Base-by-base conservation (phyloP, 1,140 invertebrate genomes). In the Hyles vespertilio region DNA sequence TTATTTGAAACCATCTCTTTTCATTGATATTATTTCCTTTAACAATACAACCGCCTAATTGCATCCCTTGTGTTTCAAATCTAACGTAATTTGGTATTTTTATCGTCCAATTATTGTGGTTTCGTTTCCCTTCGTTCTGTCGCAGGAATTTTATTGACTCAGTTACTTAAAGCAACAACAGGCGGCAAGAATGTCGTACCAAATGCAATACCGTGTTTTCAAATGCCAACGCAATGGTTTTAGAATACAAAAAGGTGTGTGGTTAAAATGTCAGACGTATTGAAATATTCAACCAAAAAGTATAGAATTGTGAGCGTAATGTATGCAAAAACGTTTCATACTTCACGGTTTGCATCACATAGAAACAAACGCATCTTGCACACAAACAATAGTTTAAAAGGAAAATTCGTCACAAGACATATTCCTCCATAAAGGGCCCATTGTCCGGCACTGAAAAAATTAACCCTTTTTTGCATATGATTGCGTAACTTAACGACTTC, bases 401-500 rank as follows among this genome's bases (percentile, higher is more conserved):
- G 47, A 48, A 48, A 48, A 48, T 48, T 22, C n/a, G 47, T 48
- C 22, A n/a, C 22, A 48, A 48, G 11, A 11, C 47, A n/a, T 11
- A 48, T 48, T 11, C 10, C n/a, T 9, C 7, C 62, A 72, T 60
- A 68, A 72, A 63, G 62, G 57, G 33, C 8, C 45, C 22, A 66
- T 69, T 74, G 69, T 76, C 51, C 57, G 54, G 6, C n/a, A 55
- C 36, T 12, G 50, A 67, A 58, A 70, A 54, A 74, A 58, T 60
- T 56, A 72, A 83, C 79, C 77, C 81, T 80, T 88, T 88, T 88
- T 88, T 88, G 85, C 84, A 87, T 87, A 84, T 74, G 61, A 77
- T 84, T 84, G 80, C 80, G 65, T 72, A 80, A 44, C 51, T 74
- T 81, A 75, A 81, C 76, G 71, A 84, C 74, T 80, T 77, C 71